Conservation (phyloP, 2,113 vertebrate genomes). For the Ellobius talpinus region DNA sequence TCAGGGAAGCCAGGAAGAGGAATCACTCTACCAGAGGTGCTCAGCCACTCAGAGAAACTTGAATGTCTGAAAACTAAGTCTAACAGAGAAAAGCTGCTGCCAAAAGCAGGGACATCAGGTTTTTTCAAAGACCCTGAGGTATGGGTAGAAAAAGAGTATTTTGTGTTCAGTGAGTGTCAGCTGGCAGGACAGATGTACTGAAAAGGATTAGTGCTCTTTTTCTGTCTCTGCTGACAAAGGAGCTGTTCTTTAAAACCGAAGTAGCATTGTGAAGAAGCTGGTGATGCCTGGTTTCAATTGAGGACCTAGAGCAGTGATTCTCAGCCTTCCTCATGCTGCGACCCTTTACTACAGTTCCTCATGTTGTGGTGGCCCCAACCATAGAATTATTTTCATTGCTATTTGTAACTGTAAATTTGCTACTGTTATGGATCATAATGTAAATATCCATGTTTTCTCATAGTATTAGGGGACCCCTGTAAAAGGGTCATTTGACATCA, state of each 20-base stretch:
- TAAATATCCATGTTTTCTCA: background rate
- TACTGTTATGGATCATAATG: too few relatives aligned
- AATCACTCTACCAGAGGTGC: constrained; percentile 8
- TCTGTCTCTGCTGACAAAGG: background rate
- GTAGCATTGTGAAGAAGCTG: background rate
- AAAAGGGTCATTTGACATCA: background rate
- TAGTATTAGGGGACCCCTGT: background rate
- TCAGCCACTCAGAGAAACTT: background rate
- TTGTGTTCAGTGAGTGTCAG: background rate
- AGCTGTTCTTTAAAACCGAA: background rate
- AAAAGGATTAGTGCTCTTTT: background rate
- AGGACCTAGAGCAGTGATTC: background rate
- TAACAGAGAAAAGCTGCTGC: background rate
- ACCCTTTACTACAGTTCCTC: background rate
- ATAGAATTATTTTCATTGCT: background rate
- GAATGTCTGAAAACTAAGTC: background rate
- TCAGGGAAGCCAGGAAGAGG: background rate
- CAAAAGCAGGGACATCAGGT: background rate
- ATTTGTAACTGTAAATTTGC: background rate
- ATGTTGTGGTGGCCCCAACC: background rate
- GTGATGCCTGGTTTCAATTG: background rate
- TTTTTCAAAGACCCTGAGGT: background rate
- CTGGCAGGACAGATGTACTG: background rate
- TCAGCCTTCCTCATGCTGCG: background rate
- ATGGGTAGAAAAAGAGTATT: background rate